Conservation (phyloP, 2,113 vertebrate genomes). For the Typhlomys cinereus region DNA sequence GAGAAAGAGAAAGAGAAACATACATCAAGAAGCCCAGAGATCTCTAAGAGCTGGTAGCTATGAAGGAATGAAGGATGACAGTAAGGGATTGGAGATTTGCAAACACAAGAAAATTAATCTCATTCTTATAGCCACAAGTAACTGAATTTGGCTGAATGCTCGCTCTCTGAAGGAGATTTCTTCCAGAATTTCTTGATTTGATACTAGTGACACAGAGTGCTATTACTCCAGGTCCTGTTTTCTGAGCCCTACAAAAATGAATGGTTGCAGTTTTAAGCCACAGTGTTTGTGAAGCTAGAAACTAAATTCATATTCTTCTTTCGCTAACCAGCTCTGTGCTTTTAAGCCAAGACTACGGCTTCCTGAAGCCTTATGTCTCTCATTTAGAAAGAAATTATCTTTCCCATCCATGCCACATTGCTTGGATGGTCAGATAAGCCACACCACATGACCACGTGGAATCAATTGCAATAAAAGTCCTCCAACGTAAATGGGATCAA, state of each 20-base stretch:
- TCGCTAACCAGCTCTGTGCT: neutral
- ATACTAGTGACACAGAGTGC: neutral
- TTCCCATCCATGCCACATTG: neutral
- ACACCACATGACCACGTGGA: neutral
- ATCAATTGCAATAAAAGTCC: neutral
- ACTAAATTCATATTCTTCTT: neutral
- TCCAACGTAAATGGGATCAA: neutral
- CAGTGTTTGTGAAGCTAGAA: neutral
- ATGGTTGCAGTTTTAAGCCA: neutral
- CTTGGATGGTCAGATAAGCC: neutral
- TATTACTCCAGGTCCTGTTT: neutral
- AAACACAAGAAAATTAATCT: neutral
- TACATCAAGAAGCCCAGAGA: neutral
- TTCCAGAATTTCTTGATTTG: neutral
- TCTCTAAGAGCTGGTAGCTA: neutral
- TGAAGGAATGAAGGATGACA: fast-evolving
- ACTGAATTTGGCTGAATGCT: neutral
- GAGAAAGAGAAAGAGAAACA: neutral
- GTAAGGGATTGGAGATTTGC: neutral
- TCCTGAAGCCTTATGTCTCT: neutral
- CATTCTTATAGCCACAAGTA: neutral
- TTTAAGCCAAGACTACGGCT: neutral
- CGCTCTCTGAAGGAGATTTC: neutral
- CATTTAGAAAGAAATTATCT: conserved; percentile 11
- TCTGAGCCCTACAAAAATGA: neutral